These are phyloP conservation scores for Trilocha varians DNA, from an alignment of 2,888 invertebrate species.

Conservation along the genomic window DNA sequence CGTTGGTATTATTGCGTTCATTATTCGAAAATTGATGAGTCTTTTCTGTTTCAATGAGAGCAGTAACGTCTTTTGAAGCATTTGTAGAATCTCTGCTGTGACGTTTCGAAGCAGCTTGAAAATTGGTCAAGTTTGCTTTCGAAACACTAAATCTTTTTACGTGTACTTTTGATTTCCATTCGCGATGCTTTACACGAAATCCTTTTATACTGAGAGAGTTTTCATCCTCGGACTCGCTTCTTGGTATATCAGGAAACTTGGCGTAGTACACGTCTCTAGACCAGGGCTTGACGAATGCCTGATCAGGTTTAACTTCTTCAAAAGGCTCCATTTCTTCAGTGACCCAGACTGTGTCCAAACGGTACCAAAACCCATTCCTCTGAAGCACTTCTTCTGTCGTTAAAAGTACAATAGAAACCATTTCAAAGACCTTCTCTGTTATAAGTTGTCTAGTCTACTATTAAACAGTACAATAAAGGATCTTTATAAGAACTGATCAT, in stretches of 20 bases:
- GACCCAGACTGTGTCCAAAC: slow-evolving; percentile 52
- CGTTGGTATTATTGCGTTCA: slow-evolving; percentile 18
- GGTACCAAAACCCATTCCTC: slow-evolving; percentile 55
- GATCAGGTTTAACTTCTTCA: slow-evolving; percentile 52
- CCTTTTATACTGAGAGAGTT: slow-evolving; percentile 46
- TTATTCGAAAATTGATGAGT: slow-evolving; percentile 7
- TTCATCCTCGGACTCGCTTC: slow-evolving; percentile 65
- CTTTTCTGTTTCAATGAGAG: slow-evolving; percentile 20
- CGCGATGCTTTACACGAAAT: slow-evolving; percentile 45
- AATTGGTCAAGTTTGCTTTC: slow-evolving; percentile 29
- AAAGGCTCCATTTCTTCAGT: slow-evolving; percentile 61
- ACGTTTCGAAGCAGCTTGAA: slow-evolving; percentile 25
- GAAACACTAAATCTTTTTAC: slow-evolving; percentile 37
- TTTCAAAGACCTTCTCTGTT: slow-evolving; percentile 15
- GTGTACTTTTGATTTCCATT: slow-evolving; percentile 52
- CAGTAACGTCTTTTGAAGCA: slow-evolving; percentile 26
- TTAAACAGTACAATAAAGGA: neutral
- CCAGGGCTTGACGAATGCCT: slow-evolving; percentile 46
- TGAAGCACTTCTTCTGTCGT: slow-evolving; percentile 60
- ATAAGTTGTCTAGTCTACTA: slow-evolving; percentile 6
- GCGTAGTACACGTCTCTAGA: slow-evolving; percentile 56
- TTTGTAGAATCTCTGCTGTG: slow-evolving; percentile 24
- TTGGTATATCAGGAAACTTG: slow-evolving; percentile 54
- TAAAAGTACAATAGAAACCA: slow-evolving; percentile 56
- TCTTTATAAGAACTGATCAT: slow-evolving; percentile 2